These are phyloP conservation scores for Periophthalmus magnuspinnatus DNA, from an alignment of 2,797 vertebrate genomes.

Conservation along the genomic window DNA sequence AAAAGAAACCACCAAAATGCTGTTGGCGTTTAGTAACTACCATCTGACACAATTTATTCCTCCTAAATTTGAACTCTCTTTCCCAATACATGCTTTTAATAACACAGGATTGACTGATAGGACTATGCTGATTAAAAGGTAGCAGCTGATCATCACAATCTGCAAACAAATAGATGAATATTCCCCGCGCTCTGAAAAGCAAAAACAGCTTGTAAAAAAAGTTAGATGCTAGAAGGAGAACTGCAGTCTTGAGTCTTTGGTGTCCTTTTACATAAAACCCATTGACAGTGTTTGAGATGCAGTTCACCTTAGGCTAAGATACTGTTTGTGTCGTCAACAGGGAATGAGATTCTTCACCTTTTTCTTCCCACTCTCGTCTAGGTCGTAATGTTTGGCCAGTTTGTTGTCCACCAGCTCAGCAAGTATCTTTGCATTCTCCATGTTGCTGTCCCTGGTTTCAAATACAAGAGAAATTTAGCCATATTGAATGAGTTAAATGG, in stretches of 20 bases:
- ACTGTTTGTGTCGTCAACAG: slow-evolving; percentile 37
- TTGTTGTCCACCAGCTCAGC: slow-evolving; percentile 89
- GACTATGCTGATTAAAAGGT: too few species aligned
- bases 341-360: slow-evolving; percentile 79
- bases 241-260: neutral
- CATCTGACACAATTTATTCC: too few species aligned
- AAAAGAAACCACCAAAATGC: too few species aligned
- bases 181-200: neutral
- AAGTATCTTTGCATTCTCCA: slow-evolving; percentile 83
- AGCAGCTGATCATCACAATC: too few species aligned
- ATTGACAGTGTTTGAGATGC: slow-evolving; percentile 1
- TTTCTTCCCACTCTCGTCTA: slow-evolving; percentile 85
- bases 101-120: too few species aligned
- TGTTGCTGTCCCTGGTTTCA: slow-evolving; percentile 77
- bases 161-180: too few species aligned
- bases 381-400: slow-evolving; percentile 84
- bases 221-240: neutral
- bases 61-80: too few species aligned
- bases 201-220: neutral
- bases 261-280: neutral
- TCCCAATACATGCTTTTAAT: too few species aligned
- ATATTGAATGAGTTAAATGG: neutral
- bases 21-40: too few species aligned
- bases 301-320: slow-evolving; percentile 14
- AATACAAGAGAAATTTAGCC: neutral